phyloP scores from a whole-genome alignment of 1,140 invertebrate species.

The Apis mellifera region Amel_HAv3.1 CM009931.2:23290001-23290500 shows the following conservation, averaged over 20 bases:
- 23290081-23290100: too few relatives aligned
- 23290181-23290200: too few relatives aligned
- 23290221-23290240: not conserved
- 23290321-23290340: constrained; percentile 1
- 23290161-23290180: too few relatives aligned
- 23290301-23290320: not conserved
- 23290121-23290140: too few relatives aligned
- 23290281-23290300: too few relatives aligned
- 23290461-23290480: not conserved
- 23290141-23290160: too few relatives aligned
- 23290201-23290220: not conserved
- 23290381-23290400: not conserved
- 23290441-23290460: not conserved
- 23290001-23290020: too few relatives aligned
- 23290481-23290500: not conserved
- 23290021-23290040: too few relatives aligned
- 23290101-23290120: too few relatives aligned
- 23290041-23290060: too few relatives aligned
- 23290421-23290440: too few relatives aligned
- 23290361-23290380: not conserved
- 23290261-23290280: not conserved
- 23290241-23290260: not conserved
- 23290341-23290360: constrained; percentile 28
- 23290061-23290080: too few relatives aligned
- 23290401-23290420: constrained; percentile 60